These are phyloP conservation scores for Pantelozetes paolii DNA, from an alignment of 2,888 invertebrate genomes.

Conservation along the genomic window DNA sequence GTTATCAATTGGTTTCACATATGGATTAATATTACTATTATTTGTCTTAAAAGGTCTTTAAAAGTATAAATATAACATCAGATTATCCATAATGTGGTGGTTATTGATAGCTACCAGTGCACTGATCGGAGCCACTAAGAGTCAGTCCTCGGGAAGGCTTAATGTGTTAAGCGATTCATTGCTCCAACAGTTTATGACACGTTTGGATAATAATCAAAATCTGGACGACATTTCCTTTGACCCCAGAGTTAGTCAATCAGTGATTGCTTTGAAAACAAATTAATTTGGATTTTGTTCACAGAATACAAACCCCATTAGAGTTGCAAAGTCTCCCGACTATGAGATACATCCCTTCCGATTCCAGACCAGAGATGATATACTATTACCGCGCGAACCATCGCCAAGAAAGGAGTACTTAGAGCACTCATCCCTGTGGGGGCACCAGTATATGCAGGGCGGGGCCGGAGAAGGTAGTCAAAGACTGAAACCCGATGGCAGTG, in stretches of 20 bases:
- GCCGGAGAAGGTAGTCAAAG: constrained; percentile 71
- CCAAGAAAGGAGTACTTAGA: constrained; percentile 67
- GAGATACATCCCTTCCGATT: constrained; percentile 33
- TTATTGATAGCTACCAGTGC: background rate
- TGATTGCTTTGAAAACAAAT: no score
- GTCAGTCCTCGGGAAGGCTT: background rate
- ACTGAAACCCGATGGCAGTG: constrained; percentile 55
- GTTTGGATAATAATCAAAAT: constrained; percentile 25
- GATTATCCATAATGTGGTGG: background rate
- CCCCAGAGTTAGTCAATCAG: background rate
- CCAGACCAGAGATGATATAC: constrained; percentile 42
- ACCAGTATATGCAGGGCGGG: constrained; percentile 59
- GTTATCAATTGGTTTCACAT: no score
- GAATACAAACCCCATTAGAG: constrained; percentile 3
- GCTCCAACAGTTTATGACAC: constrained; percentile 5
- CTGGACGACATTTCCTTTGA: background rate
- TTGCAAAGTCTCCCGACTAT: constrained; percentile 19
- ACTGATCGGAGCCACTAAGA: background rate
- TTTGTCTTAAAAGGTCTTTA: background rate
- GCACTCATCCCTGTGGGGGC: constrained; percentile 73
- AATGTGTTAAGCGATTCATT: background rate
- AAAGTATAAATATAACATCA: background rate
- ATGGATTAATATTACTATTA: background rate
- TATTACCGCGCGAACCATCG: constrained; percentile 39
- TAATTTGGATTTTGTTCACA: no score